phyloP scores from a whole-genome alignment of 1,140 invertebrate genomes.

The Drosophila sechellia region DNA sequence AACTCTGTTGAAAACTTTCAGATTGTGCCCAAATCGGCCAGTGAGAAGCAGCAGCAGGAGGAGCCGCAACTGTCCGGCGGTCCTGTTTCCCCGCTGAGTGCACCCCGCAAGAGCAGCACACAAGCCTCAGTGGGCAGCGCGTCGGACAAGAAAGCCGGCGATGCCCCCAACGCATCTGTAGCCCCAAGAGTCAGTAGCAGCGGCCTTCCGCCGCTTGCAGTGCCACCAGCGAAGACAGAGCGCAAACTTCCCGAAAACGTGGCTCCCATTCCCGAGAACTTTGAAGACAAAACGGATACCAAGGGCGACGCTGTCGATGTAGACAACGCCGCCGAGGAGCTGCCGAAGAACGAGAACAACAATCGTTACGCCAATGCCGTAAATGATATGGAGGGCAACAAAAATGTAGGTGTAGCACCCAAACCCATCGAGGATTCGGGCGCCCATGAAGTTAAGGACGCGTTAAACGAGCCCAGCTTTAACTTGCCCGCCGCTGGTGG shows the following conservation, averaged over 20 bases:
- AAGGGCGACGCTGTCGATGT: conserved; percentile 58
- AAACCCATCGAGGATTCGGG: conserved; percentile 68
- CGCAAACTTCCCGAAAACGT: conserved; percentile 81
- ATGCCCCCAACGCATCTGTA: conserved; percentile 48
- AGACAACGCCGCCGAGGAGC: conserved; percentile 68
- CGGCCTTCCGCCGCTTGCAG: conserved; percentile 59
- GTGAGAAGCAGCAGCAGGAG: conserved; percentile 52
- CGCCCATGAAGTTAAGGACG: conserved; percentile 81
- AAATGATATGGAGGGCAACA: conserved; percentile 59
- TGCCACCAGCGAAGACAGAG: conserved; percentile 71
- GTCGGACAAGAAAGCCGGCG: conserved; percentile 19
- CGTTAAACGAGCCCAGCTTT: conserved; percentile 76
- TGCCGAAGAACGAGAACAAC: conserved; percentile 75
- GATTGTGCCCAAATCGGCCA: conserved; percentile 63
- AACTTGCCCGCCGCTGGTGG: conserved; percentile 72
- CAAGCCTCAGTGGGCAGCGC: conserved; percentile 21
- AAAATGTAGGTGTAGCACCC: conserved; percentile 52
- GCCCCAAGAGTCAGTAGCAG: conserved; percentile 61
- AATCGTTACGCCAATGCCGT: conserved; percentile 80
- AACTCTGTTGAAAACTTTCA: conserved; percentile 85
- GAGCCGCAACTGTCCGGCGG: conserved; percentile 50
- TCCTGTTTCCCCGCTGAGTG: conserved; percentile 61
- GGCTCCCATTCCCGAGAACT: conserved; percentile 81
- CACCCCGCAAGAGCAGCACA: conserved; percentile 63
- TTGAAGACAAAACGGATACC: conserved; percentile 52